These are phyloP conservation scores for Triops cancriformis DNA, from an alignment of 1,140 invertebrate species.

Conservation along the genomic window DNA sequence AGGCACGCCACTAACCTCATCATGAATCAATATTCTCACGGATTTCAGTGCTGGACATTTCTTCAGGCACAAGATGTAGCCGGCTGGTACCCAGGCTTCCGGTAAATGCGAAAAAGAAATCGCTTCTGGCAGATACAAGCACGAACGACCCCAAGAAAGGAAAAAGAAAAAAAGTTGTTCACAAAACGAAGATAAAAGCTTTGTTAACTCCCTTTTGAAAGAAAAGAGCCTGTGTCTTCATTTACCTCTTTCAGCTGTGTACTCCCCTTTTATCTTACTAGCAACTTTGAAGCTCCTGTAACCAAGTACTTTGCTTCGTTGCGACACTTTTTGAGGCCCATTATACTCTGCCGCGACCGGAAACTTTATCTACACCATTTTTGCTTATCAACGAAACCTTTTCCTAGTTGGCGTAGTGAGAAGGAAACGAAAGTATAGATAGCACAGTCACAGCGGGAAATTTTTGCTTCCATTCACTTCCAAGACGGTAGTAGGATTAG, in stretches of 20 bases:
- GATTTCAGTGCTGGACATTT: neutral
- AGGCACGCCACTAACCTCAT: slow-evolving; percentile 12
- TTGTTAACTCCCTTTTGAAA: no score
- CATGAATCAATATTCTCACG: slow-evolving; percentile 6
- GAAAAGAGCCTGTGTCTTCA: neutral
- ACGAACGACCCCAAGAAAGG: neutral
- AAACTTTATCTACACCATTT: neutral
- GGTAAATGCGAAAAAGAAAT: neutral
- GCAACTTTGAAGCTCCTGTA: slow-evolving; percentile 6
- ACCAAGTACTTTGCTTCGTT: neutral
- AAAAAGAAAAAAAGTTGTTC: neutral
- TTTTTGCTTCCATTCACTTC: neutral
- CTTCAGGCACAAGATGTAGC: neutral
- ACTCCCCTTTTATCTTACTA: neutral
- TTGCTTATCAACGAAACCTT: neutral
- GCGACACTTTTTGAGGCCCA: no score
- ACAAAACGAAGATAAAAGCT: neutral
- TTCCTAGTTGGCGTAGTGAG: neutral
- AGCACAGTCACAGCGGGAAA: neutral
- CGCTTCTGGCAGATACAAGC: neutral
- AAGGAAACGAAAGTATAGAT: neutral
- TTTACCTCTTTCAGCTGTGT: neutral
- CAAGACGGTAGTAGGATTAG: neutral
- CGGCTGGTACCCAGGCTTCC: slow-evolving; percentile 3
- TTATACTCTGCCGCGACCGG: neutral